Evolutionary conservation across 2,888 invertebrate genomes (phyloP), one percentile per base, ranked within the genome.

Genomic region (Acronicta leporina): DNA sequence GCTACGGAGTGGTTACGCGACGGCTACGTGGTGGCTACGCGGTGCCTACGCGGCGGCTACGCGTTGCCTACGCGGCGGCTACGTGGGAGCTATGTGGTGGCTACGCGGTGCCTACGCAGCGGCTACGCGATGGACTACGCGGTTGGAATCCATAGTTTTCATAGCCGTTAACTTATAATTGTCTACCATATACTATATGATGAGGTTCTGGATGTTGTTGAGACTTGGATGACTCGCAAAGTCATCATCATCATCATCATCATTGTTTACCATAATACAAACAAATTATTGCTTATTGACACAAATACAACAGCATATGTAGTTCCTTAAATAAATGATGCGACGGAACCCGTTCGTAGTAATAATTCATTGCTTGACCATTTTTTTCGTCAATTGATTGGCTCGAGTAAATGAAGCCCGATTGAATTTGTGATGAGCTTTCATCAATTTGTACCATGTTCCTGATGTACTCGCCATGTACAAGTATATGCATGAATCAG

Each of bases 391-490:
- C 90, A 88, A 90, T 90, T 90, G 90, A 93, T 92, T 92, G 92
- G 87, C 86, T 87, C 83, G 67, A 58, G 81, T 86, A 91, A 91
- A 92, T 91, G 88, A 90, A 89, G 79, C 75, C 67, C 77, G 82
- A 92, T 92, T 88, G 91, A 92, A 92, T 92, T 89, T 87, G 89
- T 88, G 90, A 93, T 93, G 90, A 90, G 92, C 87, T 87, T 83
- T 87, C 83, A 88, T 87, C 83, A 88, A 87, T 91, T 88, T 88
- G 86, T 77, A 65, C 73, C 66, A 75, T 73, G 77, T 61, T 75
- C 78, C 55, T 63, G 57, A 66, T 54, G 52, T 56, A 53, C 52
- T 57, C 53, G 44, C 62, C 43, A 53, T 61, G 25, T 30, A 33
- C 40, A 10, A 27, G 45, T 27, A 47, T 35, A 33, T 35, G 46